A percentile compares a stretch with the other conserved stretches of the same genome.
phyloP scores from a whole-genome alignment of 2,113 vertebrate species.

The Serinus canaria region DNA sequence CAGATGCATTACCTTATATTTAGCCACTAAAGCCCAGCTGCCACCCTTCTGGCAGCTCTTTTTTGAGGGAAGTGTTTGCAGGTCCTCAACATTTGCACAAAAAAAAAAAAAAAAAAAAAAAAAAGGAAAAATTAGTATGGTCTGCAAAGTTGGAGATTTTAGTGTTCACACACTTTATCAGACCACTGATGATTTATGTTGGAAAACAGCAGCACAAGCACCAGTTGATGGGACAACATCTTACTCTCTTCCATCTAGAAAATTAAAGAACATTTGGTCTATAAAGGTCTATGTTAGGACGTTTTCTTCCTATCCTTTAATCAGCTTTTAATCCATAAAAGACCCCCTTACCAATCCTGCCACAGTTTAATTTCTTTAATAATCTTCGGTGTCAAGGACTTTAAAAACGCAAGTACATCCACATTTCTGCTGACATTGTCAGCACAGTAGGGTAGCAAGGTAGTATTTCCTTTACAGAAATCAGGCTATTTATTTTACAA shows the following conservation, averaged over 20 bases:
- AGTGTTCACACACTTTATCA: not conserved
- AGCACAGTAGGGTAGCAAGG: not conserved
- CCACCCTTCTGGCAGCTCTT: not conserved
- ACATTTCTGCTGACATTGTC: not conserved
- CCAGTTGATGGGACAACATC: accelerated
- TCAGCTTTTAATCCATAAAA: not conserved
- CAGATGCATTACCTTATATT: not conserved
- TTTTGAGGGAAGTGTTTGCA: not conserved
- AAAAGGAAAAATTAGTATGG: not conserved
- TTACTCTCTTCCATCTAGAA: not conserved
- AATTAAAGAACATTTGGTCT: not conserved
- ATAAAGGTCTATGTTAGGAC: not conserved
- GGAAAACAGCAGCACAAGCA: not conserved
- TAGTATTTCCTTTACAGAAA: not conserved
- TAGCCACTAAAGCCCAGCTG: not conserved
- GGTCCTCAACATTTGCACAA: not conserved
- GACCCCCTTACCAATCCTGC: not conserved
- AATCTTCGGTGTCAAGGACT: not conserved
- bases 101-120: not conserved
- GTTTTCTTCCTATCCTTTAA: not conserved
- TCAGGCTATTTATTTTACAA: not conserved
- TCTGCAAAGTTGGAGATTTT: not conserved
- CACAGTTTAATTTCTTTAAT: not conserved
- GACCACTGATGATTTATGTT: not conserved
- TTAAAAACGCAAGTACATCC: not conserved